Evolutionary conservation across 1,140 invertebrate species (phyloP), one percentile per base, ranked within the genome.

Genomic region (Lepidotrigona ventralis): DNA sequence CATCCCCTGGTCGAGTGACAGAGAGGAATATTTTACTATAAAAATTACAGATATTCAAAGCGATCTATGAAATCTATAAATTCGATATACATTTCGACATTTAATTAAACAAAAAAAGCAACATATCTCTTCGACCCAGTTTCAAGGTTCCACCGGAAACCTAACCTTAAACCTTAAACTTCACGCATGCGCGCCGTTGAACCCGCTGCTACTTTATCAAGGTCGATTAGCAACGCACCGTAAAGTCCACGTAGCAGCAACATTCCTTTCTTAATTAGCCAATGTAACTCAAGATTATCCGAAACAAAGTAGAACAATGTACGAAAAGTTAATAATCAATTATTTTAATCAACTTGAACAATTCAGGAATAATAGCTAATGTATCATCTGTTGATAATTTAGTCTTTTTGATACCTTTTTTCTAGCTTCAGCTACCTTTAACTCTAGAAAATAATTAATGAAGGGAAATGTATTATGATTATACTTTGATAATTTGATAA

Each of bases 71-170:
- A n/a, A 39, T 33, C 33, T 33, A 33, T 23, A 23, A 46, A n/a
- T 23, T n/a, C 54, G 29, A 74, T 11, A 73, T 8, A 9, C 15
- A 3, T n/a, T 23, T 26, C 56, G 19, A 53, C 53, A 23, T 51
- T 53, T 11, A 8, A 53, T 51, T n/a, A 71, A 71, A 53, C 51
- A 21, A 11, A 51, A 21, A 11, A 51, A 12, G 26, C 21, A 29
- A 29, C 51, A n/a, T 73, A 17, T 73, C 71, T 73, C 26, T 73
- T 73, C 51, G n/a, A 29, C 26, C 26, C 17, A 26, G 19, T 54
- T 73, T 73, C 71, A 73, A 73, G 71, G 71, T 21, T 73, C 71
- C 51, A 54, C 51, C 51, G 51, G 71, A 54, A 73, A 73, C n/a
- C n/a, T n/a, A n/a, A n/a, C n/a, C n/a, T n/a, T n/a, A n/a, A n/a